Base-by-base conservation (phyloP, 2,888 invertebrate species). In the Mystacides longicornis region DNA sequence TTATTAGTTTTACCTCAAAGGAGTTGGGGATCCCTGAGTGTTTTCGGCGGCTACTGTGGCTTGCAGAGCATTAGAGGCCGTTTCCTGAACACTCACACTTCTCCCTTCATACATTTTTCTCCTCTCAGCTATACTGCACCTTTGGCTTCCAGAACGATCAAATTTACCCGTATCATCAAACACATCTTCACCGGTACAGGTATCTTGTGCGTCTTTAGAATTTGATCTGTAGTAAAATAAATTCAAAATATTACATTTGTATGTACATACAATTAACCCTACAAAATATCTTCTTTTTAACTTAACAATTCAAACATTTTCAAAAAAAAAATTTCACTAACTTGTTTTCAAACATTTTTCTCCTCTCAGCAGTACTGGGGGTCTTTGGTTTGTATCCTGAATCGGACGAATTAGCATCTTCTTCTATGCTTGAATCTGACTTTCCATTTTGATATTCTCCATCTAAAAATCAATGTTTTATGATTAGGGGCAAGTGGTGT, bases 361-460 rank as follows among this genome's bases (percentile, higher is more conserved):
- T 77, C n/a, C 89, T 74, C 66, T 90, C 89, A 0, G 89, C 87
- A 0, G 89, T 89, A 64, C 87, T 85, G 1, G 89, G 84, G 0
- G 88, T 87, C 69, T 86, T 86, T 0, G 85, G 83, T 51, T 82
- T 75, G 65, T 85, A 86, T 11, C 83, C 85, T 0, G 82, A 82
- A 60, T 83, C 83, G 0, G 80, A 81, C 0, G 80, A 81, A 61
- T 78, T 80, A 42, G 81, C 78, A 49, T 81, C 82, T 59, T 82
- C 82, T 59, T 83, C 83, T 49, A 80, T 62, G 20, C 81, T 81
- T 9, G 81, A 81, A 62, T 82, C 82, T 0, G 81, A 81, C 62
- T 82, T 82, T 2, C 81, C 81, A 63, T 81, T 82, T 23, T 80
- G 78, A 2, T 57, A 60, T 18, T 60, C 60, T 18, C 53, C 55